Conservation (phyloP, 1,140 invertebrate species). For the Philopotamus ludificatus region DNA sequence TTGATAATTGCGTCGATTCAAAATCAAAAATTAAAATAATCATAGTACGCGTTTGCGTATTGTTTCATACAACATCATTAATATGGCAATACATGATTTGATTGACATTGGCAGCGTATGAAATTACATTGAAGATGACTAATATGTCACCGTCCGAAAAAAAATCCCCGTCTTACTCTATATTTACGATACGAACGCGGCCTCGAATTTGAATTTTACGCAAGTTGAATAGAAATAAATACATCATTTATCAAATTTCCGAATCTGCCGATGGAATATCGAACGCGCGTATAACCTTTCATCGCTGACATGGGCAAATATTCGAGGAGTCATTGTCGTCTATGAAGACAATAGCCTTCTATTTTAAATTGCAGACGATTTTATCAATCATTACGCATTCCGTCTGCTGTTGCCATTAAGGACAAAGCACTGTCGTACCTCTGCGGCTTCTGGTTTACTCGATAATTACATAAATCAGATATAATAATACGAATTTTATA, state of each 20-base stretch:
- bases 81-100: neutral
- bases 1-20: no score
- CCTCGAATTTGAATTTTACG: neutral
- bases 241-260: neutral
- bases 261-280: neutral
- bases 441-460: no score
- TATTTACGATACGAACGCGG: neutral
- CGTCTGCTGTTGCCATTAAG: neutral
- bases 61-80: no score
- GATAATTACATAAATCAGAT: no score
- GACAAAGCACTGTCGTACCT: no score
- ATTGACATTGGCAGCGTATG: neutral
- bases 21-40: no score
- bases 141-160: neutral
- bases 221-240: neutral
- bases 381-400: neutral
- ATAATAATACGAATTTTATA: no score
- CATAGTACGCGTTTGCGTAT: no score
- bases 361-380: neutral
- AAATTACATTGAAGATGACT: neutral
- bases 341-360: neutral
- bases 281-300: no score
- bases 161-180: neutral
- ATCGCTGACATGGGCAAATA: no score
- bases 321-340: neutral